Conservation (phyloP, 2,888 invertebrate species). For the Watsonalla binaria region DNA sequence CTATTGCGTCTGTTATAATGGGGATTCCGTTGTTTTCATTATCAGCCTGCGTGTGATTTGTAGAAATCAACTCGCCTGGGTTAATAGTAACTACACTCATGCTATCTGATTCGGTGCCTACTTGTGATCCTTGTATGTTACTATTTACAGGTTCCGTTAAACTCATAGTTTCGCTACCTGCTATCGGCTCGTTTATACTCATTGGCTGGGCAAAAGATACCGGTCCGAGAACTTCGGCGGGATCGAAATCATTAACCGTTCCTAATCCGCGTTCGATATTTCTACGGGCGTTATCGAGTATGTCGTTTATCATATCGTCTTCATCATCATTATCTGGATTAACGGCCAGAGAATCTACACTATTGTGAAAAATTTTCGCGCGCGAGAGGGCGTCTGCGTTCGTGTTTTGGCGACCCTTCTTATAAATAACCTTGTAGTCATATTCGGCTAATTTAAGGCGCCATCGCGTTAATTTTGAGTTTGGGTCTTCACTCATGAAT, state of each 20-base stretch:
- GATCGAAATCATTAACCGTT: background rate
- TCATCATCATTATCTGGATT: background rate
- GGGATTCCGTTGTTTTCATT: background rate
- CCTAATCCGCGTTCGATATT: background rate
- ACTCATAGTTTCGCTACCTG: too few relatives aligned
- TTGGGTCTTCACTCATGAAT: slow-evolving; percentile 8
- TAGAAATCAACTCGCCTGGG: too few relatives aligned
- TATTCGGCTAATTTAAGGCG: slow-evolving; percentile 6
- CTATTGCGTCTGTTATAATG: background rate
- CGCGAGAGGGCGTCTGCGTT: slow-evolving; percentile 11
- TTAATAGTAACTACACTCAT: background rate
- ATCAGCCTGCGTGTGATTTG: background rate
- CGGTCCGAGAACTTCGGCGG: background rate
- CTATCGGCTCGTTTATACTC: too few relatives aligned
- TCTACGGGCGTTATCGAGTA: background rate
- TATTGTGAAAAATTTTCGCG: background rate
- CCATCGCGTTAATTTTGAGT: slow-evolving; percentile 7
- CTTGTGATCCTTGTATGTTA: background rate
- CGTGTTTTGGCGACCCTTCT: slow-evolving; percentile 6
- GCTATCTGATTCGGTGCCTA: background rate
- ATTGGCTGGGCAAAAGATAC: too few relatives aligned
- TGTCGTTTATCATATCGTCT: background rate
- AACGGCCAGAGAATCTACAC: too few relatives aligned
- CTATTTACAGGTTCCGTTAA: too few relatives aligned
- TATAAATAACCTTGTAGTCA: slow-evolving; percentile 7